Conservation (phyloP, 2,888 invertebrate genomes). For the Orchesellides sinensis region DNA sequence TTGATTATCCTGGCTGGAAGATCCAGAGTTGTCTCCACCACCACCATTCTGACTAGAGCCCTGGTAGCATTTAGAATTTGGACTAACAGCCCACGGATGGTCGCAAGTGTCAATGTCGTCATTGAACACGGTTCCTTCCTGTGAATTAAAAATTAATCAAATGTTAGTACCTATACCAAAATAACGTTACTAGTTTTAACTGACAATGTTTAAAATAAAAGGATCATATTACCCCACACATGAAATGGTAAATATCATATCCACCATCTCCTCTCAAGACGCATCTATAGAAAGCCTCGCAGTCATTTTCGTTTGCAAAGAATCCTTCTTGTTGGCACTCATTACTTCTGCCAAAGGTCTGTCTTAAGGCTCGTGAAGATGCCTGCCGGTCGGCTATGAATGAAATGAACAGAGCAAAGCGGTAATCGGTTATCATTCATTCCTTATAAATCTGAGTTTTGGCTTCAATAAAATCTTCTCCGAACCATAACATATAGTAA, state of each 20-base stretch:
- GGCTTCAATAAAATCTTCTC: no score
- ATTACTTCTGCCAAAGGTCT: neutral
- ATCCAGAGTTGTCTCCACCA: neutral
- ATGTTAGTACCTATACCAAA: neutral
- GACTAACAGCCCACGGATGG: constrained; percentile 69
- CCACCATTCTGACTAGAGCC: constrained; percentile 32
- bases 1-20: constrained; percentile 32
- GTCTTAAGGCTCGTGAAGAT: neutral
- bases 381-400: no score
- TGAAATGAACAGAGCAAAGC: no score
- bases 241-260: constrained; percentile 65
- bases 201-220: neutral
- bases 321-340: constrained; percentile 68
- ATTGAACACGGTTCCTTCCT: constrained; percentile 72
- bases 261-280: constrained; percentile 62
- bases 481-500: no score
- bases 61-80: constrained; percentile 56
- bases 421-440: no score
- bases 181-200: neutral
- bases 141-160: neutral
- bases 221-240: constrained; percentile 58
- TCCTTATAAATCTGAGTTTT: neutral
- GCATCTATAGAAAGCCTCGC: constrained; percentile 68
- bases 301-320: constrained; percentile 65
- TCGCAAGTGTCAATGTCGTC: constrained; percentile 67